Base-by-base conservation (phyloP, 2,797 vertebrate species). In the Balearica regulorum region DNA sequence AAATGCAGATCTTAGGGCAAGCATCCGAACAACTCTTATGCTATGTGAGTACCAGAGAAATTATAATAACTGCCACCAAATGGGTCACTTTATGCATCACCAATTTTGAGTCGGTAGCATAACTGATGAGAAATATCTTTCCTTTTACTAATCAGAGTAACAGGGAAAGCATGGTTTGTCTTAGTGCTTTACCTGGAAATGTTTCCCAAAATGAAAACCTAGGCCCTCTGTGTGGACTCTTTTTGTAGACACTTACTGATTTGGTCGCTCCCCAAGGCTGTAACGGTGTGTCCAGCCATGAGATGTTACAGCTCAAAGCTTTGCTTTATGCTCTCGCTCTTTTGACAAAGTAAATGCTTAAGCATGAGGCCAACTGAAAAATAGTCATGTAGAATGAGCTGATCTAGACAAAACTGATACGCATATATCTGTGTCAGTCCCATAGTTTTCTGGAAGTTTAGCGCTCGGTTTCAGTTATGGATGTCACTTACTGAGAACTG, bases 1-100 rank as follows among this genome's bases (percentile, higher is more conserved):
- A 96, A 96, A 97, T 95, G 93, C 71, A 82, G 71, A 92, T 92
- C 93, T 95, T 78, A n/a, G 90, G 92, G 88, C 91, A 89, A 64
- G 87, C 91, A 92, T 87, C 93, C 0, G 15, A 90, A 93, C 69
- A 66, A 88, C 80, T 72, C 70, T 76, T 70, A 7, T 28, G 58
- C 69, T 73, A 10, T 78, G 71, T 41, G 78, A 90, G 73, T 22
- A 76, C 54, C 73, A 90, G 55, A 73, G 70, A 78, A 84, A 84
- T 84, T 35, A 26, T 1, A 81, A 43, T 1, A 84, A 77, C 48
- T 77, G 73, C 49, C 60, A 73, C 46, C 60, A 70, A 73, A 75
- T 37, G 43, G 94, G 44, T 73, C 77, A 57, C 48, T 66, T 22
- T 7, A 70, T 15, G 14, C 35, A 18, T 51, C 61, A 62, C 51